Conservation (phyloP, 2,888 invertebrate genomes). For the Aphrophora alni region DNA sequence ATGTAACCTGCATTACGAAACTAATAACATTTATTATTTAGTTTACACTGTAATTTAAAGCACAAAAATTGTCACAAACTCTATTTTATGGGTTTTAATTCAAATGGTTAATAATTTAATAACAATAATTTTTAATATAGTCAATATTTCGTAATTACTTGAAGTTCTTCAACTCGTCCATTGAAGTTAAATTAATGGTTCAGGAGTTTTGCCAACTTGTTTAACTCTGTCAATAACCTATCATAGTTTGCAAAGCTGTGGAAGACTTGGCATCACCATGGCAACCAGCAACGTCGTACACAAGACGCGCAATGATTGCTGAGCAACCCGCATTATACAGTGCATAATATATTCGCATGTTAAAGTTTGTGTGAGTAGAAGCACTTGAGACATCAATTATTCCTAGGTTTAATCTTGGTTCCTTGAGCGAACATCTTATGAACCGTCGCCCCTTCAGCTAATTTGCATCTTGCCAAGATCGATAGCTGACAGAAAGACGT, state of each 20-base stretch:
- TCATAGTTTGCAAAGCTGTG: neutral
- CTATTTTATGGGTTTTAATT: no score
- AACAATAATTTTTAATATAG: no score
- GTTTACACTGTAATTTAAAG: no score
- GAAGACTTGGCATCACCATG: neutral
- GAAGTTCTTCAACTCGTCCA: neutral
- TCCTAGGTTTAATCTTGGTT: constrained; percentile 37
- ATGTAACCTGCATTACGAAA: no score
- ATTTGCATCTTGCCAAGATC: constrained; percentile 36
- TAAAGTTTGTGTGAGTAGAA: constrained; percentile 35
- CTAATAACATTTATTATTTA: no score
- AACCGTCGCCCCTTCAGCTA: constrained; percentile 29
- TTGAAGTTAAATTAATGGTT: neutral
- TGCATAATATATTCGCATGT: constrained; percentile 38
- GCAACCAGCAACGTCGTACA: neutral
- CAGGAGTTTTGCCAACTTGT: neutral
- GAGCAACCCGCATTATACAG: constrained; percentile 20
- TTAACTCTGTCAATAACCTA: constrained; percentile 6
- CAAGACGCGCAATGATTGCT: neutral
- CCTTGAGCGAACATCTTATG: constrained; percentile 38
- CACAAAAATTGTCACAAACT: no score
- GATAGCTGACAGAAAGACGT: constrained; percentile 33
- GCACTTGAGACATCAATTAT: constrained; percentile 39
- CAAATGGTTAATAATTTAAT: no score
- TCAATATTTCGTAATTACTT: neutral